phyloP scores from a whole-genome alignment of 2,888 invertebrate species.

The Mimachlamys varia region DNA sequence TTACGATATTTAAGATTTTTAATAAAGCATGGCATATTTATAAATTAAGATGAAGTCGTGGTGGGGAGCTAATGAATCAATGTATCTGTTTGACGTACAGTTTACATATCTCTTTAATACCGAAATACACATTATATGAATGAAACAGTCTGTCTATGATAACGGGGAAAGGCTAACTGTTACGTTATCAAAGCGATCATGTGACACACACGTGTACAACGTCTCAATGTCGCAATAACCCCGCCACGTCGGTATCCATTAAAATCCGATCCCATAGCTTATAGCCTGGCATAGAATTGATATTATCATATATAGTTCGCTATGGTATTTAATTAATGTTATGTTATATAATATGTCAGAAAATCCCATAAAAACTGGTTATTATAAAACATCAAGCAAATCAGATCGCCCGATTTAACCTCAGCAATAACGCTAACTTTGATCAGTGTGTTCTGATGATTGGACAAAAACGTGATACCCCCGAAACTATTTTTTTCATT shows the following conservation, averaged over 20 bases:
- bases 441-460: conserved; percentile 19
- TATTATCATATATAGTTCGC: not conserved
- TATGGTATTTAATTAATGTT: not conserved
- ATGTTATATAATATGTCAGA: conserved; percentile 22
- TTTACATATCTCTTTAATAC: not conserved
- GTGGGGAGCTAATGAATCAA: too few relatives aligned
- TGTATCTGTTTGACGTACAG: not conserved
- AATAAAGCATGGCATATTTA: not conserved
- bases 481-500: not conserved
- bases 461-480: conserved; percentile 9
- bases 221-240: too few relatives aligned
- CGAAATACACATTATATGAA: not conserved
- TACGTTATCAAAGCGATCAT: too few relatives aligned
- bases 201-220: too few relatives aligned
- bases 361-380: not conserved
- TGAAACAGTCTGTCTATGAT: too few relatives aligned
- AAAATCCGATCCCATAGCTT: not conserved
- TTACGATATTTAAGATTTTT: not conserved
- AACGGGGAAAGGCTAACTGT: too few relatives aligned
- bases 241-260: not conserved
- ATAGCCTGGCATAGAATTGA: not conserved
- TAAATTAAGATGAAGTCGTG: not conserved
- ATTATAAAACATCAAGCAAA: not conserved
- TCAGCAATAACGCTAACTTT: not conserved
- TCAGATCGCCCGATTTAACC: not conserved